Evolutionary conservation across 2,113 vertebrate genomes (phyloP), one percentile per base, ranked within the genome.

Genomic region (Piaya cayana): DNA sequence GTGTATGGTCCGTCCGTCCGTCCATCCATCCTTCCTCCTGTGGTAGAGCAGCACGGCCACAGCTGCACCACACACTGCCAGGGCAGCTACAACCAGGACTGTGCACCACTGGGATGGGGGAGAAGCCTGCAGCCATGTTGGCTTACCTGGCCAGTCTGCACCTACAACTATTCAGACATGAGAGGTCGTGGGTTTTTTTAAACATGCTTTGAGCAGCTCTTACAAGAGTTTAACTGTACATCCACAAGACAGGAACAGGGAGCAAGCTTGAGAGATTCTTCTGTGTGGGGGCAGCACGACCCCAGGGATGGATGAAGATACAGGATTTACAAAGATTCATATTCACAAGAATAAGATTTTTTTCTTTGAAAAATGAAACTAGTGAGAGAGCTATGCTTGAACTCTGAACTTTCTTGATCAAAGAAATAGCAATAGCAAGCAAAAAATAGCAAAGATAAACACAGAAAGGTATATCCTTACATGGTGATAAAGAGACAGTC

Each of bases 21-120:
- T n/a, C 30, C 50, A 11, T 30, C 59, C 52, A 8, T 37, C 52
- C 42, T 8, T 9, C 32, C 27, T 32, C 6, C 36, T 26, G 27
- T 1, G 0, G 20, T 9, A 37, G 15, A 37, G 13, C 5, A 1
- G 53, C 17, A 50, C 0, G 2, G 58, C 27, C 56, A 15, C 1
- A 6, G 70, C 65, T 43, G 18, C 23, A 39, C 15, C 64, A 39
- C 63, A 45, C 21, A 18, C 43, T 79, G 37, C 30, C 90, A 56
- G 45, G 56, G 26, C 39, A 72, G 53, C 19, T 55, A 65, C 26
- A 62, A 7, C 19, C 15, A 2, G 29, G 21, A 5, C 45, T 23
- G 50, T 14, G 64, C 14, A 27, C 72, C 4, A 6, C 45, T 20
- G 45, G 19, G 15, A 27, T 8, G 5, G 11, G 4, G 8, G 4